A percentile compares a stretch with the other conserved stretches of the same genome.
Conservation (phyloP, 1,140 invertebrate genomes). For the Leptinotarsa defecta region DNA sequence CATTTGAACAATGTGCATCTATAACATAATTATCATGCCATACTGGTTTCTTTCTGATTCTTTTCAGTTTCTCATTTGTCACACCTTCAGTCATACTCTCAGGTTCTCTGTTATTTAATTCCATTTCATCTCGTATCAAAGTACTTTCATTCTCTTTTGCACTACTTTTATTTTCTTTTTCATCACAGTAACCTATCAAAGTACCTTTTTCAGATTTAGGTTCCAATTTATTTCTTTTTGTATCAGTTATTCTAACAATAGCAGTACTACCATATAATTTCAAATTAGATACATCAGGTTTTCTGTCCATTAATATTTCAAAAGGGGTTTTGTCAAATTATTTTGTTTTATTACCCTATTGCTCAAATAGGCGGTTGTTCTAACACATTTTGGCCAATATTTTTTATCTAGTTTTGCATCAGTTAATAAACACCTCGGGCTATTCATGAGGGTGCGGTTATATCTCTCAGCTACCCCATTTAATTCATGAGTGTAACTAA, state of each 20-base stretch:
- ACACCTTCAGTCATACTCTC: too few species aligned
- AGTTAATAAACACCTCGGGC: conserved; percentile 41
- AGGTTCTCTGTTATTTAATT: too few species aligned
- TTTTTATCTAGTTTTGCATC: conserved; percentile 37
- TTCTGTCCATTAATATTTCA: conserved; percentile 43
- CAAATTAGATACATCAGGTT: conserved; percentile 43
- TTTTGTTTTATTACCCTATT: conserved; percentile 31
- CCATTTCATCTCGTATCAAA: too few species aligned
- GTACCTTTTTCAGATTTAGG: conserved; percentile 44
- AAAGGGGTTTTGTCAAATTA: conserved; percentile 43
- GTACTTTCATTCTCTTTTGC: not conserved
- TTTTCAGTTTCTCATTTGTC: conserved; percentile 12
- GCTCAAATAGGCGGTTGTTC: conserved; percentile 41
- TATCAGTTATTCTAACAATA: conserved; percentile 50
- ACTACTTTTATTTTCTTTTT: conserved; percentile 11
- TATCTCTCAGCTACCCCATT: conserved; percentile 42
- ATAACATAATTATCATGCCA: conserved; percentile 16
- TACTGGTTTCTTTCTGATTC: conserved; percentile 16
- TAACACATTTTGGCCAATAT: conserved; percentile 44
- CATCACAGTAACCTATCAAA: conserved; percentile 27
- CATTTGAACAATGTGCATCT: conserved; percentile 15
- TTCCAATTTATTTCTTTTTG: conserved; percentile 51
- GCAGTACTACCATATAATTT: conserved; percentile 47
- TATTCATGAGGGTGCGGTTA: conserved; percentile 43
- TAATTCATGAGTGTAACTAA: conserved; percentile 37